Base-by-base conservation (phyloP, 2,113 vertebrate species). In the Microtus pennsylvanicus region DNA sequence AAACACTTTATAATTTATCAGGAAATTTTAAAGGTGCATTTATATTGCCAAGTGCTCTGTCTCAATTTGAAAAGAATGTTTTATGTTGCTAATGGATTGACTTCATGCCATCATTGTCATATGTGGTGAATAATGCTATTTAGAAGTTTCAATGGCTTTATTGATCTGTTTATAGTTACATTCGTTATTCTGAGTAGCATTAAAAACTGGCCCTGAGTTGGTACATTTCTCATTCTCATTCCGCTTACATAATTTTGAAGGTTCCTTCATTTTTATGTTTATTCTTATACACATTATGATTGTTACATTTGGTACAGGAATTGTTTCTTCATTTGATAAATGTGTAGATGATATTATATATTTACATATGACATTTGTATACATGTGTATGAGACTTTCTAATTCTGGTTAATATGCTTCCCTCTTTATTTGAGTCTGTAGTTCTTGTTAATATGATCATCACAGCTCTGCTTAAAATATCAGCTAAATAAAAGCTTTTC, bases 51-150 rank as follows among this genome's bases (percentile, higher is more conserved):
- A 47, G 26, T 35, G 1, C 74, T 81, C 30, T 7, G 33, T 52
- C 33, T 42, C 55, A 94, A 38, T 24, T 93, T 74, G 42, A 63
- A 92, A 91, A 81, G 28, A 88, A 63, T 70, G 17, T 17, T 78
- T 72, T 75, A 35, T 91, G 11, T 26, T 81, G 45, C 28, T 30
- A 45, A 89, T 85, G 76, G 19, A 28, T 78, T 69, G 47, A 58
- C 8, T 69, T 95, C 22, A 50, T 92, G 50, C 19, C 33, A 75
- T 83, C 90, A 42, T 67, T 67, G 14, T 94, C 58, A 91, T 70
- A 17, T 88, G 58, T 91, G 50, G 65, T 82, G 70, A 74, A 94
- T 94, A 93, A 87, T 65, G 16, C 21, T 89, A n/a, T n/a, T 89
- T 93, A 89, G 78, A 89, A 93, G 33, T 86, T 69, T 17, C 58